These are phyloP conservation scores for Simalia tracyae DNA, from an alignment of 2,797 vertebrate species.

Conservation along the genomic window DNA sequence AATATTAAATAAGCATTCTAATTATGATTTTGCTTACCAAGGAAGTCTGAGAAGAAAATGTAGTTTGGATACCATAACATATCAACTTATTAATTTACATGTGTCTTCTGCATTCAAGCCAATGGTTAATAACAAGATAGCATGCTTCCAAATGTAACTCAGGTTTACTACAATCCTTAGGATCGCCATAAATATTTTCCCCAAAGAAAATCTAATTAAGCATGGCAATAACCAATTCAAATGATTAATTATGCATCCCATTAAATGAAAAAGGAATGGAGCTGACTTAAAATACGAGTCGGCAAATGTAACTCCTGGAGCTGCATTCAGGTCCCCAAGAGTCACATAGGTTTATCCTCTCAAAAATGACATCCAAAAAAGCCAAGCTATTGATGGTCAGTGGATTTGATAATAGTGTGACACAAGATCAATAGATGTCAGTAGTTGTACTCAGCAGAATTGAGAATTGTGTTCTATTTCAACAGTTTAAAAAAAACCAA, in stretches of 20 bases:
- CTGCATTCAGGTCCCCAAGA: too few relatives aligned
- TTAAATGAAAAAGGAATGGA: not conserved
- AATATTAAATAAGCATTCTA: not conserved
- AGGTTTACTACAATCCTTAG: not conserved
- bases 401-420: not conserved
- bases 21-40: not conserved
- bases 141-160: conserved; percentile 23
- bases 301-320: not conserved
- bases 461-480: not conserved
- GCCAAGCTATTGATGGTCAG: not conserved
- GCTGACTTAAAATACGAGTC: not conserved
- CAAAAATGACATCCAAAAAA: not conserved
- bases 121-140: conserved; percentile 14
- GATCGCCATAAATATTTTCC: conserved; percentile 20
- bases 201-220: not conserved
- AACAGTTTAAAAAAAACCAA: not conserved
- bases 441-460: not conserved
- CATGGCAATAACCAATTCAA: conserved; percentile 4
- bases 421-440: not conserved
- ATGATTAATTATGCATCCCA: conserved; percentile 16
- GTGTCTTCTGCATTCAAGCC: conserved; percentile 12
- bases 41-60: not conserved
- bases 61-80: not conserved
- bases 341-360: not conserved
- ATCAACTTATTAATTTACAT: not conserved